Evolutionary conservation across 2,888 invertebrate genomes (phyloP), one percentile per base, ranked within the genome.

Genomic region (Ctena decussata): DNA sequence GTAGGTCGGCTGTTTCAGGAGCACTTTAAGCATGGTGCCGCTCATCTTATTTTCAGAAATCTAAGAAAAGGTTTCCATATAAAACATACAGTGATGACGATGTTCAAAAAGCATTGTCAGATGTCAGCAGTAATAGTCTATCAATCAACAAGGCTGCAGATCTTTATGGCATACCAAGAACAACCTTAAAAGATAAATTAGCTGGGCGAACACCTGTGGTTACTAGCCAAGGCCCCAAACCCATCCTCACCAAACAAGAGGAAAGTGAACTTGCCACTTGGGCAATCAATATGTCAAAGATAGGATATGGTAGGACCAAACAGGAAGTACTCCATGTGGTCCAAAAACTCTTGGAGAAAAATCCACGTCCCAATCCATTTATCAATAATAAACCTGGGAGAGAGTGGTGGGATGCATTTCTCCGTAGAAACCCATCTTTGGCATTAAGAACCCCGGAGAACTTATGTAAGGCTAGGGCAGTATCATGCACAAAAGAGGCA

Each of bases 131-230:
- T 41, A 41, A 41, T 41, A 15, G 41, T 15, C 6, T 41, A 15
- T 41, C 41, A 41, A 15, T 41, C 41, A 41, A 41, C 41, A 41
- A 41, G 41, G 84, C 79, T 21, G 44, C 80, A n/a, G 75, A 83
- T 35, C 32, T 35, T 1, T 80, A 60, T 49, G 30, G 49, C 2
- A 72, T 84, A 35, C 84, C 79, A 6, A 27, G 71, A 30, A 73
- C 79, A 30, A 84, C 84, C 12, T 41, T 84, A 8, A 18, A 75
- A 30, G 80, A 80, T 32, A 84, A 80, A 39, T 32, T 84, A 12
- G 76, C 80, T 6, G 69, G 77, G 0, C 18, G 73, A 41, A 75
- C 60, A 32, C 76, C 71, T 2, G 72, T 71, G 53, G 39, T 11
- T 12, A n/a, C 49, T 27, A 75, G 70, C 41, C 41, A 41, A 41